Evolutionary conservation across 53 echinoderm and acorn worm species (phyloP).

Genomic region (Antedon mediterranea): DNA sequence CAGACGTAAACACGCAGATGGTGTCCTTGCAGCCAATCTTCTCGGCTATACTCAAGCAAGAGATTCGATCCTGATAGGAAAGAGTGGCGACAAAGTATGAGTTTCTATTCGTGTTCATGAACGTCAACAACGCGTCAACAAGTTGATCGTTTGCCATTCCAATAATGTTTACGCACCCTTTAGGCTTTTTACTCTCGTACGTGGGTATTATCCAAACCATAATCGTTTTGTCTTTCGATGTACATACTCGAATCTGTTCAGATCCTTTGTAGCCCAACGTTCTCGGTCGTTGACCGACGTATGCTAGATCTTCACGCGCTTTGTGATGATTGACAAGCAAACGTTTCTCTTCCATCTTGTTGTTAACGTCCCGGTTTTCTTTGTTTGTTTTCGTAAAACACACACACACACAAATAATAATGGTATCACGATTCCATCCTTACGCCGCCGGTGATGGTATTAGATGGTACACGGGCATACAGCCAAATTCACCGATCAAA

Average conservation of each 20-base stretch:
- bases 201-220: too few species aligned
- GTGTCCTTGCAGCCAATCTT: neutral
- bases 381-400: too few species aligned
- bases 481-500: neutral
- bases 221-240: neutral
- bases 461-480: neutral
- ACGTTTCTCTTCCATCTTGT: too few species aligned
- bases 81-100: neutral
- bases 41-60: neutral
- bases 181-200: too few species aligned
- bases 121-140: neutral
- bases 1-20: neutral
- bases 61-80: neutral
- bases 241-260: neutral
- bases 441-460: too few species aligned
- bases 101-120: neutral
- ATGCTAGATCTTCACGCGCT: neutral
- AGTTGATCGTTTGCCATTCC: neutral
- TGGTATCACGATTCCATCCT: neutral
- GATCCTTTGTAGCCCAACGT: neutral
- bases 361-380: too few species aligned
- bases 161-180: neutral
- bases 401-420: too few species aligned
- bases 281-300: neutral
- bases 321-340: neutral